A percentile compares a stretch with the other conserved stretches of the same genome.
Conservation (phyloP, 2,888 invertebrate genomes). For the Zaprionus lineosus region DNA sequence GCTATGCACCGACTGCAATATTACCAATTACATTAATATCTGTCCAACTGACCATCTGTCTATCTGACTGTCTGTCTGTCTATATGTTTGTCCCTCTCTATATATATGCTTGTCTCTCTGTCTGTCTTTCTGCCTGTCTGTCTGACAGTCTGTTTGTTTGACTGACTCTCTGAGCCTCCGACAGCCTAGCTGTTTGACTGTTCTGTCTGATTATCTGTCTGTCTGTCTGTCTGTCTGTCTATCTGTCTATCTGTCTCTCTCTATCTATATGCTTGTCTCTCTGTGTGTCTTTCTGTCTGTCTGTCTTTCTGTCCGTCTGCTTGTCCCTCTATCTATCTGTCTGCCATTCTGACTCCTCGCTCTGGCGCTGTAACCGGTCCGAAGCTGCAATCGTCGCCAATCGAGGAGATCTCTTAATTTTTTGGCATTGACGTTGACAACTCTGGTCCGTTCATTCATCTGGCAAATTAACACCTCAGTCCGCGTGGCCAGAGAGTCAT, state of each 20-base stretch:
- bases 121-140: no score
- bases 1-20: conserved; percentile 23
- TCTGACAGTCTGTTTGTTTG: no score
- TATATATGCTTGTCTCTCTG: not conserved
- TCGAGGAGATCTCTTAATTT: conserved; percentile 38
- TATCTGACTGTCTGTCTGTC: no score
- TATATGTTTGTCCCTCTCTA: conserved; percentile 6
- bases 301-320: no score
- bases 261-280: not conserved
- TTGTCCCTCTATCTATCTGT: no score
- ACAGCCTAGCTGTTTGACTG: no score
- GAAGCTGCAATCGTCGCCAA: conserved; percentile 31
- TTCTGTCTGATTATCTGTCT: no score
- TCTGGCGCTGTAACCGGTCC: conserved; percentile 18
- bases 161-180: not conserved
- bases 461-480: conserved; percentile 36
- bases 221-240: no score
- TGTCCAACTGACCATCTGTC: conserved; percentile 8
- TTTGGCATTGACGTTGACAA: conserved; percentile 49
- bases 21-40: conserved; percentile 49
- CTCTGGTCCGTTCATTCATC: conserved; percentile 43
- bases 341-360: no score
- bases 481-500: conserved; percentile 57
- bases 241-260: conserved; percentile 8
- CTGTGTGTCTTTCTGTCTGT: no score